These are phyloP conservation scores for Petroica traversi DNA, from an alignment of 2,113 vertebrate genomes.

Conservation along the genomic window DNA sequence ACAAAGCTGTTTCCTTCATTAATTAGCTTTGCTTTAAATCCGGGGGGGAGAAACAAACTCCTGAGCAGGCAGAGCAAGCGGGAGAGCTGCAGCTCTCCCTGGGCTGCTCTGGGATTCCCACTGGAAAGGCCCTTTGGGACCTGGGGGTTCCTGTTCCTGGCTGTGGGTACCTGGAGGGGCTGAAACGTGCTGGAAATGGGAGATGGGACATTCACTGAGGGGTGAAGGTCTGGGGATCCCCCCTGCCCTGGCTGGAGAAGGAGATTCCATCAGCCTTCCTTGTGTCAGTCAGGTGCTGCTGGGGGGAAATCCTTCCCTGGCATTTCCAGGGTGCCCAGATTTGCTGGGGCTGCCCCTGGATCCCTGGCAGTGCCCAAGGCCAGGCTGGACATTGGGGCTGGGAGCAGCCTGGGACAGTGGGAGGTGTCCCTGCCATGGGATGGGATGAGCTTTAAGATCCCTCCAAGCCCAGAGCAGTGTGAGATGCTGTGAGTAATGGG, in stretches of 20 bases:
- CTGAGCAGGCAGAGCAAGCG: accelerated
- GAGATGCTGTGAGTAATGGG: background rate
- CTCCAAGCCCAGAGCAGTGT: accelerated
- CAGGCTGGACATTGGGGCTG: background rate
- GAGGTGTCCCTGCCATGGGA: background rate
- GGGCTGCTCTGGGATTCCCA: background rate
- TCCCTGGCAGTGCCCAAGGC: background rate
- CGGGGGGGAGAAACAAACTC: background rate
- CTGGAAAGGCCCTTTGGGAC: background rate
- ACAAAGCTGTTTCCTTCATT: background rate
- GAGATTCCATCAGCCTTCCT: background rate
- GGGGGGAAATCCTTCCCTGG: background rate
- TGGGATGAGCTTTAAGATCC: background rate
- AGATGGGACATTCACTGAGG: accelerated
- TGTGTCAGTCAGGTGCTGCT: accelerated
- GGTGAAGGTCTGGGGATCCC: background rate
- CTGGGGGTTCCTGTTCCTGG: accelerated
- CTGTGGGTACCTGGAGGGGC: background rate
- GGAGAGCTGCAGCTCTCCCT: accelerated
- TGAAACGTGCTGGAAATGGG: accelerated
- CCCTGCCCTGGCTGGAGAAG: background rate
- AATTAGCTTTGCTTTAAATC: background rate
- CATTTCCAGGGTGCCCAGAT: background rate
- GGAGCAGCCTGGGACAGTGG: background rate
- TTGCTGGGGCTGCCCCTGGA: background rate